Evolutionary conservation across 2,113 vertebrate species (phyloP), one percentile per base, ranked within the genome.

Genomic region (Zootoca vivipara): DNA sequence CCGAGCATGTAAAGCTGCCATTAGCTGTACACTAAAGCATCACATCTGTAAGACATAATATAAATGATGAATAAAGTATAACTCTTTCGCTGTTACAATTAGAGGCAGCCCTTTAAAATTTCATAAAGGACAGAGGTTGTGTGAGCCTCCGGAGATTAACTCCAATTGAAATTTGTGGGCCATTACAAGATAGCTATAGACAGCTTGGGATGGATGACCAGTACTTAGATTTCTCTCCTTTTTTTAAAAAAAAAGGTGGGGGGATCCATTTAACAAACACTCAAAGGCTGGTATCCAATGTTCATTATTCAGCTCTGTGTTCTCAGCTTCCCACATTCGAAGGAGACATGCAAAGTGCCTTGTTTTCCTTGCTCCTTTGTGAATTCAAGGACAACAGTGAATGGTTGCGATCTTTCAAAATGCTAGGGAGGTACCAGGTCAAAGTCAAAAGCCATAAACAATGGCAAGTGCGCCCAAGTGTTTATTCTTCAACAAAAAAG

Each of bases 61-160:
- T 84, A 62, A 78, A 89, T 84, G 65, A 78, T 78, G 65, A 69
- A 84, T 72, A 38, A 70, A 67, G 62, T 79, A 72, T 81, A 35
- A 72, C 22, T 38, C 88, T 67, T 46, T 5, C n/a, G 30, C 56
- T 73, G 78, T 81, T 82, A 72, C 69, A 85, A 79, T 79, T 72
- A 75, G 82, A 73, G 52, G 6, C n/a, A 42, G 52, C 58, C 16
- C 52, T 73, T 89, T 81, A 89, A 89, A 85, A 58, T 86, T 89
- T 75, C 77, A 82, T 85, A 35, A 65, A 65, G 83, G 88, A 75
- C 24, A 75, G 40, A 75, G 40, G 72, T 52, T 38, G 40, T 10
- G 8, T 24, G 42, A 85, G 40, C 28, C 56, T 38, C 42, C 74
- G 83, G 26, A 64, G 88, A 79, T 73, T 38, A 85, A 81, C 64